These are phyloP conservation scores for Charadrius vociferus DNA, from an alignment of 2,113 vertebrate species.

Conservation along the genomic window DNA sequence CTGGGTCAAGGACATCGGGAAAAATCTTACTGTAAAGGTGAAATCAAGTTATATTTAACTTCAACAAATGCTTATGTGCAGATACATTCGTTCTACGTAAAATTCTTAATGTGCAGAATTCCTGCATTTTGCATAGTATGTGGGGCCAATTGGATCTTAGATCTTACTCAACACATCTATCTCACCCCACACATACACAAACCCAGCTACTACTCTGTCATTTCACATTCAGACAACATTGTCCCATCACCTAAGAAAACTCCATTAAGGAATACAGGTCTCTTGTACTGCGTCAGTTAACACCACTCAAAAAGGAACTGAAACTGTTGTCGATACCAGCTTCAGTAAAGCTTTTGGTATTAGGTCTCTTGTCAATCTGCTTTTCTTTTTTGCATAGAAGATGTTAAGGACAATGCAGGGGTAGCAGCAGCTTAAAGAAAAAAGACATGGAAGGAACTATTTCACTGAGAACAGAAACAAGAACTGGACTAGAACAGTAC, in stretches of 20 bases:
- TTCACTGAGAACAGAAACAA: constrained; percentile 54
- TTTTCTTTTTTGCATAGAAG: not conserved
- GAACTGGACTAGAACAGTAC: constrained; percentile 39
- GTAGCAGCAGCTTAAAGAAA: not conserved
- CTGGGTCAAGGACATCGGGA: not conserved
- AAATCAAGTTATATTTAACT: not conserved
- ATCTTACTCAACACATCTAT: too few relatives aligned
- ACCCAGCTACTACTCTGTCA: not conserved
- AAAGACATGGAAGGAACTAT: constrained; percentile 28
- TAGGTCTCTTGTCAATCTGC: not conserved
- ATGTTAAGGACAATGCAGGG: not conserved
- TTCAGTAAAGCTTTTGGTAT: not conserved
- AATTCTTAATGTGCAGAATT: not conserved
- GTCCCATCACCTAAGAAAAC: not conserved
- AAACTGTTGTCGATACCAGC: not conserved
- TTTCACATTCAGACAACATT: not conserved
- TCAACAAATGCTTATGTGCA: not conserved
- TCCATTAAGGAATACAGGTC: not conserved
- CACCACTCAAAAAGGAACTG: not conserved
- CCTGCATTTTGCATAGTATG: not conserved
- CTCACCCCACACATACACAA: not conserved
- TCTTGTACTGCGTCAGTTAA: not conserved
- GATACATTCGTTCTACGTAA: not conserved
- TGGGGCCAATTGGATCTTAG: not conserved
- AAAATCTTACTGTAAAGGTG: not conserved